These are phyloP conservation scores for Sternarchorhynchus goeldii DNA, from an alignment of 2,797 vertebrate genomes.

Conservation along the genomic window DNA sequence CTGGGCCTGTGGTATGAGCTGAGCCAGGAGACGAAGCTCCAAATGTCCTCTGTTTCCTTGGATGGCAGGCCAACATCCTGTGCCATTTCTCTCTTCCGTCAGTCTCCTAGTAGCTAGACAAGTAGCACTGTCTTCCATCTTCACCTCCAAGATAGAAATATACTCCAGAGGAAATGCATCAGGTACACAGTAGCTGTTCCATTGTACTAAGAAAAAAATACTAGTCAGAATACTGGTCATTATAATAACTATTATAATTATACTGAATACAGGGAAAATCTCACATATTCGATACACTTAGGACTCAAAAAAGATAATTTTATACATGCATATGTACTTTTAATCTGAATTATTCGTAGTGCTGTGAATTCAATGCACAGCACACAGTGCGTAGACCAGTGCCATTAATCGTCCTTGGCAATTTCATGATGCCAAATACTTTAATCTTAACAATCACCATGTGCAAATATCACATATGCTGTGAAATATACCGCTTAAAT, in stretches of 20 bases:
- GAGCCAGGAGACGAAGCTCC: conserved; percentile 45
- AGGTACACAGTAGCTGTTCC: conserved; percentile 13
- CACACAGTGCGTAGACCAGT: neutral
- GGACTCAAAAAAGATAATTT: neutral
- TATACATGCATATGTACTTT: too few species aligned
- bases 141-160: conserved; percentile 18
- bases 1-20: conserved; percentile 40
- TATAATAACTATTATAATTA: neutral
- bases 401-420: neutral
- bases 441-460: neutral
- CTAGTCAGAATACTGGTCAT: neutral
- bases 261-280: neutral
- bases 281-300: neutral
- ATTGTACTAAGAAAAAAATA: neutral
- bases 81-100: conserved; percentile 29
- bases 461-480: neutral
- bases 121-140: neutral
- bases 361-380: neutral
- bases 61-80: conserved; percentile 50
- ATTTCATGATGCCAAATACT: neutral
- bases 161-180: conserved; percentile 29
- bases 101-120: conserved; percentile 13
- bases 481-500: neutral
- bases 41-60: conserved; percentile 50
- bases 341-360: neutral